Evolutionary conservation across 2,888 invertebrate species (phyloP).

Genomic region (Saturnia pavonia): DNA sequence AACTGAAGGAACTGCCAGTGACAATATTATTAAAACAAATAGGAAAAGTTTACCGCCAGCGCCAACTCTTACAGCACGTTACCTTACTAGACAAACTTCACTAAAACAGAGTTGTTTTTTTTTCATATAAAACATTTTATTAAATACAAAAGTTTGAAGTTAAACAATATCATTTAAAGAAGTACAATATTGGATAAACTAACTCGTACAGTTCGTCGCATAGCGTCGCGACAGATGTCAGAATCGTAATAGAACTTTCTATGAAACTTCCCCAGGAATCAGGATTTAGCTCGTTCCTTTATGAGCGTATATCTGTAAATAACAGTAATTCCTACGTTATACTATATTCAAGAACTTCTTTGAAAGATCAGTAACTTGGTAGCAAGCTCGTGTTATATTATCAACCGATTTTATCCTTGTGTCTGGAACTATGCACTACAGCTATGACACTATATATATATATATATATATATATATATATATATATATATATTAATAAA

Average conservation of each 20-base stretch:
- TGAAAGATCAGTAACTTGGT: background rate
- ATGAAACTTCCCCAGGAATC: constrained; percentile 37
- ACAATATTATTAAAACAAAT: too few relatives aligned
- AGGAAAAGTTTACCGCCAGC: too few relatives aligned
- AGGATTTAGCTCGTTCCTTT: constrained; percentile 35
- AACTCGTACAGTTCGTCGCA: constrained; percentile 6
- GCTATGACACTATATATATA: background rate
- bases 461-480: too few relatives aligned
- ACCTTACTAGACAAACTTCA: too few relatives aligned
- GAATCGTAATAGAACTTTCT: constrained; percentile 57
- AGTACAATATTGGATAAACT: constrained; percentile 1
- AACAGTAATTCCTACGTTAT: constrained; percentile 6
- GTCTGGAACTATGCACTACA: background rate
- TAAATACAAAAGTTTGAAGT: too few relatives aligned
- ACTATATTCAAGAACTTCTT: constrained; percentile 11
- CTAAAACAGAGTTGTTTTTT: too few relatives aligned
- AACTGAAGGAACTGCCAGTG: too few relatives aligned
- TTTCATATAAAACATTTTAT: too few relatives aligned
- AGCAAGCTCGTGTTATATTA: background rate
- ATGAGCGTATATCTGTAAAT: constrained; percentile 21
- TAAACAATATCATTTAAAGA: background rate
- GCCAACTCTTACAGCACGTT: too few relatives aligned
- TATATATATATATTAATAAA: too few relatives aligned
- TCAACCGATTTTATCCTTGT: background rate
- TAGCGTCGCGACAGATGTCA: constrained; percentile 52